Conservation (phyloP, 1,140 invertebrate genomes). For the Drosophila funebris region DNA sequence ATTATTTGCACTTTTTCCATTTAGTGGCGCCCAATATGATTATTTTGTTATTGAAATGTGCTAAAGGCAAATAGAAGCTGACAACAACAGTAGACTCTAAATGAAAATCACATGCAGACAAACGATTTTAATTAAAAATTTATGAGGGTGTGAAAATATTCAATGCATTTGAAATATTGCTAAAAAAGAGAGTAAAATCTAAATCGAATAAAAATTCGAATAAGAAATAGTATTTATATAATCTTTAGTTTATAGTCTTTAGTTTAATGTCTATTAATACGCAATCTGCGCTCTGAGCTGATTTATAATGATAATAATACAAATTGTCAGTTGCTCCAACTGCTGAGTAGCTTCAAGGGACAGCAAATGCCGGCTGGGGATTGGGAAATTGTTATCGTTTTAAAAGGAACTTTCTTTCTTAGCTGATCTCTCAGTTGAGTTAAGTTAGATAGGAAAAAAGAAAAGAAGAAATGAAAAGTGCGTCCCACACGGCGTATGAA, state of each 20-base stretch:
- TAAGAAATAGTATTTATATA: too few relatives aligned
- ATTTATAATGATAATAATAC: slow-evolving; percentile 18
- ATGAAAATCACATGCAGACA: slow-evolving; percentile 13
- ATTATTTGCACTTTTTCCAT: neutral
- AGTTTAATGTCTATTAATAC: neutral
- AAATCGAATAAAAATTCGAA: neutral
- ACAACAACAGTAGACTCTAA: slow-evolving; percentile 10
- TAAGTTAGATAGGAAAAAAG: slow-evolving; percentile 10
- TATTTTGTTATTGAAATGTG: slow-evolving; percentile 9
- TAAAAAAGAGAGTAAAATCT: neutral
- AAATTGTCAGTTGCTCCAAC: slow-evolving; percentile 50
- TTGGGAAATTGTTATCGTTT: slow-evolving; percentile 59
- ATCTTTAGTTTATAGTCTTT: too few relatives aligned
- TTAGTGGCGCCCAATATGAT: neutral
- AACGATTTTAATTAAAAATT: slow-evolving; percentile 29
- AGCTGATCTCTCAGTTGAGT: slow-evolving; percentile 7
- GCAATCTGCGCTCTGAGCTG: slow-evolving; percentile 13
- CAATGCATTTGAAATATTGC: slow-evolving; percentile 3
- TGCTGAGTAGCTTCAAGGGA: slow-evolving; percentile 40
- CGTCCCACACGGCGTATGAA: slow-evolving; percentile 79
- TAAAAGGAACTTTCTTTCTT: slow-evolving; percentile 36
- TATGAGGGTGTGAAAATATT: neutral
- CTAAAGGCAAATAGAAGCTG: neutral
- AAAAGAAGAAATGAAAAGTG: slow-evolving; percentile 59
- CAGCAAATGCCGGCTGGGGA: slow-evolving; percentile 42